Evolutionary conservation across 2,797 vertebrate genomes (phyloP).

Genomic region (Rhynchotus rufescens): DNA sequence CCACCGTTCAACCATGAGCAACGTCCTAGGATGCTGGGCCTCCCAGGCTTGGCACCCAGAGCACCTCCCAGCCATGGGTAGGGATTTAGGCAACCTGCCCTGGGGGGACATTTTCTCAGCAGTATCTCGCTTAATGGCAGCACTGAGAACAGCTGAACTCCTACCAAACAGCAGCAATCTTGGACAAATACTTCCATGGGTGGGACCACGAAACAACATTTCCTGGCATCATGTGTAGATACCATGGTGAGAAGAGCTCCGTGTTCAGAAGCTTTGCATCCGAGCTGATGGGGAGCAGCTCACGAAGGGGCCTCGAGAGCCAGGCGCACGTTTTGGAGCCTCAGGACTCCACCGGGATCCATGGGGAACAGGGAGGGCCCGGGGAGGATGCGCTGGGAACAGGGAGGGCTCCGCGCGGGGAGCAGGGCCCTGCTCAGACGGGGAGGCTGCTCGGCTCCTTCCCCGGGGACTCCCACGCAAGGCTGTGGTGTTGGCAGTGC

Average conservation of each 20-base stretch:
- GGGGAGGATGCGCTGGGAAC: too few species aligned
- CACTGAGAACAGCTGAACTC: background rate
- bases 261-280: background rate
- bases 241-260: fast-evolving
- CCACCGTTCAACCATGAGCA: background rate
- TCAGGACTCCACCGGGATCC: background rate
- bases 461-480: background rate
- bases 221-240: background rate
- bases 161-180: background rate
- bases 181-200: background rate
- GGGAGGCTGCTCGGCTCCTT: background rate
- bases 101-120: background rate
- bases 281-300: background rate
- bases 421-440: slow-evolving; percentile 35
- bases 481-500: background rate
- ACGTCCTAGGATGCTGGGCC: fast-evolving
- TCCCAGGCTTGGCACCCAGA: background rate
- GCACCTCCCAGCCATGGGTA: background rate
- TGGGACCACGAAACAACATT: background rate
- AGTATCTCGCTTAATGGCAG: background rate
- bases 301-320: background rate
- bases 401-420: background rate
- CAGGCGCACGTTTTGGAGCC: background rate
- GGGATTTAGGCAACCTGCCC: background rate
- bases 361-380: too few species aligned